Base-by-base conservation (phyloP, 1,140 invertebrate genomes). In the Holotrichia oblita region DNA sequence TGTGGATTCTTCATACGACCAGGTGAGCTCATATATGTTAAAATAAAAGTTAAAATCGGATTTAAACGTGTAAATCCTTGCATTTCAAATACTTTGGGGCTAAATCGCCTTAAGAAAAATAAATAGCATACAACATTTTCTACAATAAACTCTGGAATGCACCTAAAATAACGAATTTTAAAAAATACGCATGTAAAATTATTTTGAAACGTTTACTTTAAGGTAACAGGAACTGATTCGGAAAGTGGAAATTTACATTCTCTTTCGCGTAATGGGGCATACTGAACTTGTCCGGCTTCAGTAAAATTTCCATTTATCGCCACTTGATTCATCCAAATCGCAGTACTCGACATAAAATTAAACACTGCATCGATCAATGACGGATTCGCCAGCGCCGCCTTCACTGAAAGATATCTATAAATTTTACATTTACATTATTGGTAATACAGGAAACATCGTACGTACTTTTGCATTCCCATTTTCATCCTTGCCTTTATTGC, bases 1-100 rank as follows among this genome's bases (percentile, higher is more conserved):
- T 99, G 97, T 20, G 97, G 98, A 90, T 99, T 99, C 83, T 95
- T 94, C 72, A 97, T 92, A 73, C 94, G 89, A 6, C 91, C 87
- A 0, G 93, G 90, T 80, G 94, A 94, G 10, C 96, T 95, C 93
- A 94, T 94, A 77, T 93, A 92, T 0, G 90, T 87, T 17, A 93
- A 83, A 1, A 92, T 91, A 81, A 93, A 89, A 0, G 94, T 95
- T 80, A 99, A 90, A 69, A 98, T 88, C 0, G 93, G 91, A 84
- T 93, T 89, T 78, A 95, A 84, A 81, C 93, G 87, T 1, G 87
- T 87, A 40, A 89, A 87, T 14, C 91, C 89, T 77, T 91, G 87
- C 59, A 92, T 89, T 82, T 94, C 92, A 55, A 93, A 87, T 84
- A 87, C 86, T 87, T 87, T 87, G 83, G 89, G 87, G 87, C 89